Conservation (phyloP, 2,113 vertebrate species). For the Alethe diademata region DNA sequence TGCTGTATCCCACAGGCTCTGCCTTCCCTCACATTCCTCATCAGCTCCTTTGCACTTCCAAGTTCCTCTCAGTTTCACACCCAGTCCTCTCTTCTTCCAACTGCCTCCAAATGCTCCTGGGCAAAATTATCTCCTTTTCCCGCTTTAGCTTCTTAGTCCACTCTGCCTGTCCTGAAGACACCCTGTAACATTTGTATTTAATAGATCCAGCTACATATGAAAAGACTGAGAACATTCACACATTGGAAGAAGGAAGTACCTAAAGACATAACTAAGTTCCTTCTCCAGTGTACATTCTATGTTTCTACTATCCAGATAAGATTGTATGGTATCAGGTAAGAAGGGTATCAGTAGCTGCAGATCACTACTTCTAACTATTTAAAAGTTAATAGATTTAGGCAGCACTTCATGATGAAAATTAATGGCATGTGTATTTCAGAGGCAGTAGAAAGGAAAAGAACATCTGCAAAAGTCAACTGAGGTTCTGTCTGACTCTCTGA, state of each 20-base stretch:
- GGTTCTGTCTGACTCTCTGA: background rate
- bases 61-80: background rate
- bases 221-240: background rate
- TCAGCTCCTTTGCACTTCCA: background rate
- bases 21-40: background rate
- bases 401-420: background rate
- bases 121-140: background rate
- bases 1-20: accelerated
- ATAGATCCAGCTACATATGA: background rate
- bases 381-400: background rate
- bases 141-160: background rate
- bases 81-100: background rate
- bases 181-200: background rate
- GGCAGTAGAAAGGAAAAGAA: background rate
- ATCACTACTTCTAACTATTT: background rate
- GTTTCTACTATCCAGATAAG: background rate
- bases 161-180: background rate
- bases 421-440: background rate
- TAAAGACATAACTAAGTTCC: background rate
- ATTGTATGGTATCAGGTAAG: background rate
- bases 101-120: background rate
- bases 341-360: background rate
- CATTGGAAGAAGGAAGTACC: background rate
- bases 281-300: background rate
- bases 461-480: background rate